Base-by-base conservation (phyloP, 2,797 vertebrate genomes). In the Dendrocincla tyrannina region DNA sequence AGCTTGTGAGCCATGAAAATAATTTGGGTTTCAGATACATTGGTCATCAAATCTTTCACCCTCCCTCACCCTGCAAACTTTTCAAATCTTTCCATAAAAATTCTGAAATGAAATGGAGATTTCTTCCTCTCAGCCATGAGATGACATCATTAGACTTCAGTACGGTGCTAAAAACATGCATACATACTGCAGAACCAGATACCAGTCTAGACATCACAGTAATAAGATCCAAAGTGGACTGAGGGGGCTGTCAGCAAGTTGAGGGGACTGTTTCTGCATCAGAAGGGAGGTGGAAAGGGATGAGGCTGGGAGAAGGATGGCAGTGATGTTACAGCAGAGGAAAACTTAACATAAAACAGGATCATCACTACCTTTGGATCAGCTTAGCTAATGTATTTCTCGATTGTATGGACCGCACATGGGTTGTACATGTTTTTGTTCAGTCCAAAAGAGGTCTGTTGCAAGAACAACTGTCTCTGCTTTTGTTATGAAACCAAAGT, bases 401-500 rank as follows among this genome's bases (percentile, higher is more conserved):
- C 19, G 0, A 53, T 37, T 74, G 91, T 49, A 95, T 82, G 93
- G 89, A 59, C 88, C 0, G 32, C 93, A 93, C 93, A 80, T 85
- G 89, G 78, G 83, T 76, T 2, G 1, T 85, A 89, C 70, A 83
- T 85, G 89, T 62, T 93, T 95, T 93, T 47, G 59, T 47, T 90
- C 83, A 86, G 77, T 56, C 69, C 90, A 72, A 62, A 84, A 96
- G 80, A 96, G 49, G 67, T 93, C 95, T 95, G 93, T 96, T 19
- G 30, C 90, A 94, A 96, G 94, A 97, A 63, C 85, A 90, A 96
- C 83, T 52, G 79, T 32, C 74, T 94, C 80, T 60, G 56, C 73
- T 93, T 93, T 88, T 93, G 80, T 94, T 95, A 95, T 74, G 95
- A 96, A 95, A 95, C 67, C 18, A 4, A 82, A 94, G 64, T 88